Conservation (phyloP, 1,140 invertebrate genomes). For the Bombyx mandarina region DNA sequence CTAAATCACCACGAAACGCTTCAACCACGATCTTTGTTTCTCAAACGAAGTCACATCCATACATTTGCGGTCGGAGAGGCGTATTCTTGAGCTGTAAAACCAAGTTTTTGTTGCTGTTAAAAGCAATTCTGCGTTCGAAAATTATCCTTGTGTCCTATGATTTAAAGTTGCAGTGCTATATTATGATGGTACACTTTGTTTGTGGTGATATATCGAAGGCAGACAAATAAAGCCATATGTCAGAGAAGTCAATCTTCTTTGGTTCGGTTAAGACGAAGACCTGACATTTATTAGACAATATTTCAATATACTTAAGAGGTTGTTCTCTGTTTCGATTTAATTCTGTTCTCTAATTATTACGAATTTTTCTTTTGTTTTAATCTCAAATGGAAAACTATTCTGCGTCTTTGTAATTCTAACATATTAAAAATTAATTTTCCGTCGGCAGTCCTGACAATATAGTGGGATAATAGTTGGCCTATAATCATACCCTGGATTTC, state of each 20-base stretch:
- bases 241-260: conserved; percentile 34
- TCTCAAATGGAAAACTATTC: neutral
- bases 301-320: conserved; percentile 66
- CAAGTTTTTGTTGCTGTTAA: neutral
- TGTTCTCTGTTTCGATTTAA: conserved; percentile 35
- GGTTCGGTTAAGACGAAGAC: conserved; percentile 46
- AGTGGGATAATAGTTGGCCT: too few relatives aligned
- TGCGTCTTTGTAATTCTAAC: neutral
- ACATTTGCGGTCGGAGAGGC: conserved; percentile 49
- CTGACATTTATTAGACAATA: conserved; percentile 58
- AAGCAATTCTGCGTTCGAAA: too few relatives aligned
- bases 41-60: conserved; percentile 43
- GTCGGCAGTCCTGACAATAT: too few relatives aligned
- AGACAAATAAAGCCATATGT: conserved; percentile 64
- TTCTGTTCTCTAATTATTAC: conserved; percentile 19
- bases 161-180: too few relatives aligned
- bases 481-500: too few relatives aligned
- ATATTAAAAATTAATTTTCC: neutral
- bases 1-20: conserved; percentile 48
- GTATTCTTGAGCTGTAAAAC: conserved; percentile 24
- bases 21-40: conserved; percentile 61
- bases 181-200: neutral
- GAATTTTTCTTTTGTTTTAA: neutral
- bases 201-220: conserved; percentile 52
- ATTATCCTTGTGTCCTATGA: too few relatives aligned